Percentiles rank a stretch among this genome's conserved stretches.
Evolutionary conservation across 2,797 vertebrate species (phyloP).

Genomic region (Peromyscus attwateri): DNA sequence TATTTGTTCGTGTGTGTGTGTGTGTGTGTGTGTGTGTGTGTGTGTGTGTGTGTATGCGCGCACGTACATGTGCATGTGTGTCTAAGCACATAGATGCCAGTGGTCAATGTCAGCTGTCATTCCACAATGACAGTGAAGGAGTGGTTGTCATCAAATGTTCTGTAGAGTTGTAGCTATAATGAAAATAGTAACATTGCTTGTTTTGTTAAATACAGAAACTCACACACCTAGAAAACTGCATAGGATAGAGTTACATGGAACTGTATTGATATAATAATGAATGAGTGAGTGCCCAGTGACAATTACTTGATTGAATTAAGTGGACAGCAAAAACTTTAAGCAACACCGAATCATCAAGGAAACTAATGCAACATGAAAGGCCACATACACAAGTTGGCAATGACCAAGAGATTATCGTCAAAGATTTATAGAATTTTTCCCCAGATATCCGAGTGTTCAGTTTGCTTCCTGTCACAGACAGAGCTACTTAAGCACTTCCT

Average conservation of each 20-base stretch:
- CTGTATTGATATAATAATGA: background rate
- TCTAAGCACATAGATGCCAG: background rate
- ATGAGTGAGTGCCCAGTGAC: background rate
- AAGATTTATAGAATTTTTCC: background rate
- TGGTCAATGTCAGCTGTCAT: background rate
- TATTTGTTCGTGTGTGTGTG: background rate
- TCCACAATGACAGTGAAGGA: background rate
- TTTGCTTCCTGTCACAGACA: background rate
- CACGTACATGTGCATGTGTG: too few species aligned
- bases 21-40: too few species aligned
- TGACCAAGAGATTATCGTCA: background rate
- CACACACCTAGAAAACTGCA: background rate
- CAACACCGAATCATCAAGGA: background rate
- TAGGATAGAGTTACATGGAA: background rate
- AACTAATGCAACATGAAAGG: background rate
- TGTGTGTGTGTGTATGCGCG: too few species aligned
- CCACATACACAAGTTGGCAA: accelerated
- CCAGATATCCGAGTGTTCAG: background rate
- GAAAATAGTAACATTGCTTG: too few species aligned
- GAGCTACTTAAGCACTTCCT: background rate
- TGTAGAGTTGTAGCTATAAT: background rate
- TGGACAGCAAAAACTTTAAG: background rate
- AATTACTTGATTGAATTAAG: background rate
- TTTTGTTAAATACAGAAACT: background rate
- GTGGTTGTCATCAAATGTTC: background rate